phyloP scores from a whole-genome alignment of 2,113 vertebrate species.

The Addax nasomaculatus region DNA sequence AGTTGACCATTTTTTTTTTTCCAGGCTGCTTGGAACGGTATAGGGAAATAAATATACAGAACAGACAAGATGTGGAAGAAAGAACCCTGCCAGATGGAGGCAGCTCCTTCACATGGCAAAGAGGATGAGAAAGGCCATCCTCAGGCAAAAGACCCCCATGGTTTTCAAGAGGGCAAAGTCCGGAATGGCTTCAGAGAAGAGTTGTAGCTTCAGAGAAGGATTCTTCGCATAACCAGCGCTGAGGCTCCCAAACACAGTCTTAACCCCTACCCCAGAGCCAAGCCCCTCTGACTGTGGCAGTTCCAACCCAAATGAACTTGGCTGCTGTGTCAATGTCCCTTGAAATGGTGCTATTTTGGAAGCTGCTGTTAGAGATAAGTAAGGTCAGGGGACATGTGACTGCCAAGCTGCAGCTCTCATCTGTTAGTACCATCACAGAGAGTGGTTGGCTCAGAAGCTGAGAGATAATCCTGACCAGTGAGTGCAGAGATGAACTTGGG shows the following conservation, averaged over 20 bases:
- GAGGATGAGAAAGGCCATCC: constrained; percentile 75
- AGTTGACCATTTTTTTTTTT: constrained; percentile 2
- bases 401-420: not conserved
- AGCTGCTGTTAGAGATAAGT: not conserved
- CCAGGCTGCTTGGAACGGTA: not conserved
- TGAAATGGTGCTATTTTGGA: constrained; percentile 58
- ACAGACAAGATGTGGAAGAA: not conserved
- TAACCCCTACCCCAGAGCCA: constrained; percentile 63
- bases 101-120: constrained; percentile 64
- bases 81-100: not conserved
- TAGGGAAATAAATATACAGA: not conserved
- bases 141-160: constrained; percentile 72
- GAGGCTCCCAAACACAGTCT: constrained; percentile 69
- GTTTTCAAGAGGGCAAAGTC: constrained; percentile 67
- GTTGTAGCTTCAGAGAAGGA: constrained; percentile 64
- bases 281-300: constrained; percentile 60
- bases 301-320: constrained; percentile 63
- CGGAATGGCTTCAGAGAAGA: constrained; percentile 74
- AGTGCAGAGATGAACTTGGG: not conserved
- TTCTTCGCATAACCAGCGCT: constrained; percentile 63
- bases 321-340: constrained; percentile 66
- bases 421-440: not conserved
- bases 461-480: constrained; percentile 49
- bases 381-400: not conserved
- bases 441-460: constrained; percentile 53